Percentiles rank a stretch among this genome's conserved stretches.
These are phyloP conservation scores for Drosophila jambulina DNA, from an alignment of 1,140 invertebrate genomes.

Conservation along the genomic window DNA sequence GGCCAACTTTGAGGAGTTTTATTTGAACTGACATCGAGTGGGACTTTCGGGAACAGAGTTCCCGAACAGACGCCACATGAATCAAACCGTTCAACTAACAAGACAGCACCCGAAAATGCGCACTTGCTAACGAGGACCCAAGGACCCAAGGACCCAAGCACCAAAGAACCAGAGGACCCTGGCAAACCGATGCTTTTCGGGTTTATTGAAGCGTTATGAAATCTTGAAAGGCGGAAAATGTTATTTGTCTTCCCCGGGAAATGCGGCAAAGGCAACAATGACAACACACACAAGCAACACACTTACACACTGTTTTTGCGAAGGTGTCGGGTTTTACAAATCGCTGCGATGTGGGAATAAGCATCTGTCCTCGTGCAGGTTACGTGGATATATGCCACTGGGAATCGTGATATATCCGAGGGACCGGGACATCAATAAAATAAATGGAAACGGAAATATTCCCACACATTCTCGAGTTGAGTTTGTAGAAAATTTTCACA, in stretches of 20 bases:
- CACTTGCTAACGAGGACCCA: conserved; percentile 52
- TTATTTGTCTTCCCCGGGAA: conserved; percentile 53
- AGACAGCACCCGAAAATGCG: conserved; percentile 36
- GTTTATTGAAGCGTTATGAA: conserved; percentile 60
- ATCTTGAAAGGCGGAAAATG: conserved; percentile 56
- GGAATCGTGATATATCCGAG: conserved; percentile 19
- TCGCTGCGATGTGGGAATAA: conserved; percentile 50
- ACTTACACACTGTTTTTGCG: conserved; percentile 7
- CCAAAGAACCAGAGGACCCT: conserved; percentile 8
- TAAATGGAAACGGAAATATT: conserved; percentile 22
- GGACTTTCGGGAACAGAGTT: not conserved
- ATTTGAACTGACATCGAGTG: conserved; percentile 47
- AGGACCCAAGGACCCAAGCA: conserved; percentile 17
- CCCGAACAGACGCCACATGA: conserved; percentile 45
- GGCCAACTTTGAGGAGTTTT: conserved; percentile 48
- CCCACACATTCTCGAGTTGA: not conserved
- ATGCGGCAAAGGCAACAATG: conserved; percentile 37
- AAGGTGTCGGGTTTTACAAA: conserved; percentile 60
- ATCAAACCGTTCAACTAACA: conserved; percentile 62
- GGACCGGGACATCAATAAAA: conserved; percentile 27
- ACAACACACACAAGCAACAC: conserved; percentile 23
- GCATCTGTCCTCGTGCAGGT: conserved; percentile 40
- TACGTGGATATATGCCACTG: conserved; percentile 14
- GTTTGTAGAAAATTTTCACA: not conserved
- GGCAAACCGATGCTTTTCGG: conserved; percentile 32